Evolutionary conservation across 2,888 invertebrate genomes (phyloP).

Genomic region (Isotomurus palustris): DNA sequence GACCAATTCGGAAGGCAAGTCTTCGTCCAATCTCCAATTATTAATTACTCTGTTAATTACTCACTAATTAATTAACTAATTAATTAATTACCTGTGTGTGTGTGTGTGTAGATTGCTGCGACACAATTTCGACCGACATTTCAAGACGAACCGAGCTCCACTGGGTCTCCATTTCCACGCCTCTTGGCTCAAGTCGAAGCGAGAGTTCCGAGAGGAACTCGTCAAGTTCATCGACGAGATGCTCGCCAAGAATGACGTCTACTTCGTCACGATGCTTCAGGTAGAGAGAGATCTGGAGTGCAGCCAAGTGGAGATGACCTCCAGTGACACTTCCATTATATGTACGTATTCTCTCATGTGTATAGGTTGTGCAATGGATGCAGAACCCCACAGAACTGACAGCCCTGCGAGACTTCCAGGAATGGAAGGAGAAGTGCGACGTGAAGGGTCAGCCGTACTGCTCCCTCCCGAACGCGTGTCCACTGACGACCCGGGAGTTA

Average conservation of each 20-base stretch:
- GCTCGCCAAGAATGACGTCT: constrained; percentile 81
- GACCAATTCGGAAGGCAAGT: constrained; percentile 71
- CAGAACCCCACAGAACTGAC: constrained; percentile 86
- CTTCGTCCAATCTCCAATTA: too few relatives aligned
- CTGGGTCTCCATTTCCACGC: constrained; percentile 81
- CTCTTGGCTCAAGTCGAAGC: constrained; percentile 90
- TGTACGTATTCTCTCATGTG: background rate
- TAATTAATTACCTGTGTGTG: too few relatives aligned
- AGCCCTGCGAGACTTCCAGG: constrained; percentile 81
- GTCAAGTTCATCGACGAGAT: constrained; percentile 91
- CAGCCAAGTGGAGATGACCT: background rate
- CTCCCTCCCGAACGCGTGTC: constrained; percentile 85
- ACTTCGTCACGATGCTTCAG: constrained; percentile 83
- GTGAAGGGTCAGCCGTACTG: constrained; percentile 90
- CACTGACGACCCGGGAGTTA: constrained; percentile 79
- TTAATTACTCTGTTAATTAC: too few relatives aligned
- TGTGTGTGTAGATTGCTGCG: constrained; percentile 62
- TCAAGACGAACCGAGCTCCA: constrained; percentile 87
- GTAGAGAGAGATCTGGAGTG: constrained; percentile 47
- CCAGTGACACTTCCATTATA: background rate
- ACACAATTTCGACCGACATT: constrained; percentile 92
- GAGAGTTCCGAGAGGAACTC: constrained; percentile 84
- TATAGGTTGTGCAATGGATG: constrained; percentile 89
- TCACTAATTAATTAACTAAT: too few relatives aligned
- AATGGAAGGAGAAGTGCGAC: constrained; percentile 94